Conservation (phyloP, 2,113 vertebrate genomes). For the Callipepla californica region DNA sequence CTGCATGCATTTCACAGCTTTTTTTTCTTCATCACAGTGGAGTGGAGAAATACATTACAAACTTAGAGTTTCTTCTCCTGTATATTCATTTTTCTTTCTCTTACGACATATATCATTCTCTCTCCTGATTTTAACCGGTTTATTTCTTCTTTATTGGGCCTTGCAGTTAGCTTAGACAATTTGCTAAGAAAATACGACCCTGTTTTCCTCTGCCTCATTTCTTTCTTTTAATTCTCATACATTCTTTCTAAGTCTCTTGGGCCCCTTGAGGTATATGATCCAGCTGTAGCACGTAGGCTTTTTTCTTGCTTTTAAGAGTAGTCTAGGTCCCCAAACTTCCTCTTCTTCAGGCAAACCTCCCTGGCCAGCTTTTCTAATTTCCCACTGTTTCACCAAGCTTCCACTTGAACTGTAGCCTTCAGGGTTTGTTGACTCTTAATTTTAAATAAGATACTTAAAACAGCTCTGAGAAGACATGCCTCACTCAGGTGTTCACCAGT, state of each 20-base stretch:
- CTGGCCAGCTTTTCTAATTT: constrained; percentile 7
- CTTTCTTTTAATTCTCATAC: not conserved
- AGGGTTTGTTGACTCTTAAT: not conserved
- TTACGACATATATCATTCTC: not conserved
- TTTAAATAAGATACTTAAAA: not conserved
- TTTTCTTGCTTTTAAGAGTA: constrained; percentile 21
- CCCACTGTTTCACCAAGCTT: not conserved
- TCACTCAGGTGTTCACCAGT: not conserved
- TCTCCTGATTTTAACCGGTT: not conserved
- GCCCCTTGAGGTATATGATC: not conserved
- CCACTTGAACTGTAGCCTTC: not conserved
- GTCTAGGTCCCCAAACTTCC: not conserved
- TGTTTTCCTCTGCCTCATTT: not conserved
- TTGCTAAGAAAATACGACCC: not conserved
- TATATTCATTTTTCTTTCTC: not conserved
- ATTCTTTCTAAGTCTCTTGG: not conserved
- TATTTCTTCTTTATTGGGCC: not conserved
- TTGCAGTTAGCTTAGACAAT: not conserved
- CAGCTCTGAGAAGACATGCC: not conserved
- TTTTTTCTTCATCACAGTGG: not conserved
- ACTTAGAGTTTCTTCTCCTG: not conserved
- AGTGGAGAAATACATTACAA: not conserved
- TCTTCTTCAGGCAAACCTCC: not conserved
- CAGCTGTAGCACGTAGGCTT: not conserved
- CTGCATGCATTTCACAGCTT: not conserved